Evolutionary conservation across 2,113 vertebrate species (phyloP).

Genomic region (Datnioides undecimradiatus): DNA sequence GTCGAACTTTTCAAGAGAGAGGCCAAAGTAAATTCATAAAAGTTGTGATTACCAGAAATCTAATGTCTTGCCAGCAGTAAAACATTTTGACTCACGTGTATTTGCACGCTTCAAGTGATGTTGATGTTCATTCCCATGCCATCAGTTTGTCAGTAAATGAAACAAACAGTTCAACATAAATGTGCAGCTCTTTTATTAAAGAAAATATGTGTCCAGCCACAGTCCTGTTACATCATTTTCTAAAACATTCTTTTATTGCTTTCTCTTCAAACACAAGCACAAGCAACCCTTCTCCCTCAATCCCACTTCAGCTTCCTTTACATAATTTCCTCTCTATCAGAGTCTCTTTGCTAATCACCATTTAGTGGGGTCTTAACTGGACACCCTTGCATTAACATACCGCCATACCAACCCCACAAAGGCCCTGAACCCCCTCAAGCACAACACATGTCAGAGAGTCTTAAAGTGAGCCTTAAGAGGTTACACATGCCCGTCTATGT

Average conservation of each 20-base stretch:
- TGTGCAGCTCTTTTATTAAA: slow-evolving; percentile 31
- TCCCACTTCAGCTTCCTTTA: slow-evolving; percentile 26
- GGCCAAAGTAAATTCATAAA: slow-evolving; percentile 9
- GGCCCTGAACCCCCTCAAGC: slow-evolving; percentile 56
- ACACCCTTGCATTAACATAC: slow-evolving; percentile 34
- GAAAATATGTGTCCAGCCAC: slow-evolving; percentile 35
- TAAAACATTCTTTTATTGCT: slow-evolving; percentile 35
- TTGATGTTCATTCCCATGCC: slow-evolving; percentile 32
- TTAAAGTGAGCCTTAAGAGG: slow-evolving; percentile 67
- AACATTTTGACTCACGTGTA: slow-evolving; percentile 1
- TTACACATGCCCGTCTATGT: slow-evolving; percentile 69
- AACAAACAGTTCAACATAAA: slow-evolving; percentile 19
- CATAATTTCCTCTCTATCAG: slow-evolving; percentile 43
- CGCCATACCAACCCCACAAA: slow-evolving; percentile 48
- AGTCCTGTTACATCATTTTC: slow-evolving; percentile 35
- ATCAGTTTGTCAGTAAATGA: slow-evolving; percentile 31
- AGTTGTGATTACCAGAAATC: slow-evolving; percentile 4
- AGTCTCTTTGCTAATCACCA: slow-evolving; percentile 41
- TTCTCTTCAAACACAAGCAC: slow-evolving; percentile 36
- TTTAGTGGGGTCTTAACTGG: slow-evolving; percentile 66
- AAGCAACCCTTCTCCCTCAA: neutral
- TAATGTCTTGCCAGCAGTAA: neutral
- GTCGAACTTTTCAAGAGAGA: neutral
- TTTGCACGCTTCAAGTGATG: neutral
- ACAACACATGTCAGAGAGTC: slow-evolving; percentile 69